Percentiles rank a stretch among this genome's conserved stretches.
These are phyloP conservation scores for Sciaenops ocellatus DNA, from an alignment of 2,797 vertebrate species.

Conservation along the genomic window DNA sequence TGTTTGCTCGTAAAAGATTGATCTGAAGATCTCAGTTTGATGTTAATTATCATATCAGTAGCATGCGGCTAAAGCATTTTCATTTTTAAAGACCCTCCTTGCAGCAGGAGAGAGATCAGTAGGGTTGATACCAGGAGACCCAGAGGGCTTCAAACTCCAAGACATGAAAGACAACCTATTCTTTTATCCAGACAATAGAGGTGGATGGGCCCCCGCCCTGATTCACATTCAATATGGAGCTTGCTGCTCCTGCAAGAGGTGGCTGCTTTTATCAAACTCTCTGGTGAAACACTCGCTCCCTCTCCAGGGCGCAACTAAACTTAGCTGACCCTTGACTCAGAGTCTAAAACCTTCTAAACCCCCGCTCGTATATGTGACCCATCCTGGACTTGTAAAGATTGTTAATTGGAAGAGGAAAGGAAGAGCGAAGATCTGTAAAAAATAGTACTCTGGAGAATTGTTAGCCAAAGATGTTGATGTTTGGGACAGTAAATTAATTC, in stretches of 20 bases:
- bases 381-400: slow-evolving; percentile 31
- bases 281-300: slow-evolving; percentile 53
- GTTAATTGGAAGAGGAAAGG: slow-evolving; percentile 44
- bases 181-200: slow-evolving; percentile 66
- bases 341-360: slow-evolving; percentile 37
- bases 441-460: background rate
- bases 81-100: slow-evolving; percentile 33
- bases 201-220: slow-evolving; percentile 30
- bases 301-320: slow-evolving; percentile 65
- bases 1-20: background rate
- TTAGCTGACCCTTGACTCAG: slow-evolving; percentile 58
- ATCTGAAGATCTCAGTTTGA: slow-evolving; percentile 32
- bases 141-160: slow-evolving; percentile 43
- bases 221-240: slow-evolving; percentile 59
- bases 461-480: slow-evolving; percentile 14
- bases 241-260: slow-evolving; percentile 36
- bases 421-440: slow-evolving; percentile 37
- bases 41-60: slow-evolving; percentile 54
- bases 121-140: slow-evolving; percentile 44
- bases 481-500: slow-evolving; percentile 36
- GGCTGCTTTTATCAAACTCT: slow-evolving; percentile 44
- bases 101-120: slow-evolving; percentile 48
- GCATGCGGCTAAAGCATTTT: slow-evolving; percentile 35
- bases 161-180: slow-evolving; percentile 65
- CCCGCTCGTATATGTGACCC: slow-evolving; percentile 10